Base-by-base conservation (phyloP, 2,797 vertebrate species). In the Gallinago nigripennis region DNA sequence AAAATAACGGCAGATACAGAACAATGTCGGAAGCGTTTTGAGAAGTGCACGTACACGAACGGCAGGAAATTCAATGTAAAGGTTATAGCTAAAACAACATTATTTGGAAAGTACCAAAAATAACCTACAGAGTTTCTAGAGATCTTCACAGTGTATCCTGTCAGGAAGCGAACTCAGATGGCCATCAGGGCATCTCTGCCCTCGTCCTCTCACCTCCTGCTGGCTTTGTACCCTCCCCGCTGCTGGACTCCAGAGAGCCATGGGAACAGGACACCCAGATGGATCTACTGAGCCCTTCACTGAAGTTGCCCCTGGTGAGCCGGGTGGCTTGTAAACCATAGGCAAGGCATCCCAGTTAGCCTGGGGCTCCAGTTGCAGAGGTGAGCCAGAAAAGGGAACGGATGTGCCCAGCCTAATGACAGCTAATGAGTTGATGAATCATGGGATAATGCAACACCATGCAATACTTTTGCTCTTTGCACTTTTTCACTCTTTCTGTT, bases 71-170 rank as follows among this genome's bases (percentile, higher is more conserved):
- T 96, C 86, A 92, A 78, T 85, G 81, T 81, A 96, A 97, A 97
- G 96, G 96, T 97, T 97, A 94, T 57, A 96, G 53, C 72, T 92
- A n/a, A 92, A 94, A 96, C 39, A 95, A 82, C 82, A 93, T 93
- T 95, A 71, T 95, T 95, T 93, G 96, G 96, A 96, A 97, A 96
- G 96, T 95, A 97, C 96, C 95, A 96, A 51, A 94, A 95, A 39
- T 83, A 93, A 66, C 65, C 72, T 75, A 10, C 46, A 88, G 81
- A 80, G 46, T 3, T 7, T 92, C 46, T 85, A 92, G 64, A 94
- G 37, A 85, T 83, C 75, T 85, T 86, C 81, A 39, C 27, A 35
- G 56, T 39, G 71, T 90, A 89, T 89, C 61, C 65, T 93, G 65
- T 64, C 71, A 93, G 60, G 69, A 88, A 83, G 81, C 2, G 0